A percentile compares a stretch with the other conserved stretches of the same genome.
Conservation (phyloP, 2,113 vertebrate genomes). For the Meles meles region DNA sequence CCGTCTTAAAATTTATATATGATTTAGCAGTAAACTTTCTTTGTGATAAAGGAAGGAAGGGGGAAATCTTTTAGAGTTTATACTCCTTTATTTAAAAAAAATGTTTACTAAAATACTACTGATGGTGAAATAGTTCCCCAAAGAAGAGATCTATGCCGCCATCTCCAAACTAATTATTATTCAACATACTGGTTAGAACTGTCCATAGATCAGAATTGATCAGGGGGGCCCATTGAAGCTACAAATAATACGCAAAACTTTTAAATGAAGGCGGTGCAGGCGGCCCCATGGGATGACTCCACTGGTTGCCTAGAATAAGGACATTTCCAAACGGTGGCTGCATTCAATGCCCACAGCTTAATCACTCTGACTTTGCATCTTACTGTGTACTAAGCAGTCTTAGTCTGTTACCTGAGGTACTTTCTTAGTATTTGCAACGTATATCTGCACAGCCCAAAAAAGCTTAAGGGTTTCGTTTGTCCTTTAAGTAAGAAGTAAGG, state of each 20-base stretch:
- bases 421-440: background rate
- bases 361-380: background rate
- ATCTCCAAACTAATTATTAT: background rate
- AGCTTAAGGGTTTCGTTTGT: background rate
- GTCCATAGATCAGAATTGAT: background rate
- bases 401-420: background rate
- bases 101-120: background rate
- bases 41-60: background rate
- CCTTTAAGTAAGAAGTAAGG: background rate
- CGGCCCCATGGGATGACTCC: background rate
- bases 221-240: background rate
- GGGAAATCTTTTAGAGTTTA: background rate
- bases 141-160: background rate
- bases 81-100: background rate
- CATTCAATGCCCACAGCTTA: background rate
- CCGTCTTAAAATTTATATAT: slow-evolving; percentile 12
- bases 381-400: background rate
- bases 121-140: background rate
- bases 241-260: background rate
- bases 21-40: background rate
- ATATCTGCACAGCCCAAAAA: background rate
- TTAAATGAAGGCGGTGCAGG: background rate
- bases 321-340: background rate
- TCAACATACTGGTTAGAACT: background rate
- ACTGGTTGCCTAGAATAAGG: background rate